Evolutionary conservation across 2,797 vertebrate genomes (phyloP).

Genomic region (Scolopax rusticola): DNA sequence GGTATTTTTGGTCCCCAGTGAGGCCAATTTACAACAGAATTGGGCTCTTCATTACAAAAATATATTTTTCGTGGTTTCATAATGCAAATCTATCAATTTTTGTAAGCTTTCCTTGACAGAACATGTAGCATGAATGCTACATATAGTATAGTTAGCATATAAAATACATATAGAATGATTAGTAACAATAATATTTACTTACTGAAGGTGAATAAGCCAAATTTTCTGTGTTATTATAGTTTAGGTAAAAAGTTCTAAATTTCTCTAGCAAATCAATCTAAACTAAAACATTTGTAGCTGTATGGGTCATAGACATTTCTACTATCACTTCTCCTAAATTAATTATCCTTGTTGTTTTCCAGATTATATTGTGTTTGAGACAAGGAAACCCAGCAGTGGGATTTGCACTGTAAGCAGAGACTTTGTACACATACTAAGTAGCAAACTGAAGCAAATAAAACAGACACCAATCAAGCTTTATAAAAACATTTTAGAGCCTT

Average conservation of each 20-base stretch:
- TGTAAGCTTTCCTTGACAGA: background rate
- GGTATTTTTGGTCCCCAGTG: background rate
- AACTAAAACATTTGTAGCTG: background rate
- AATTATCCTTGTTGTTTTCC: background rate
- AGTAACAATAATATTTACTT: background rate
- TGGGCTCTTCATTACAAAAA: background rate
- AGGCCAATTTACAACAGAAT: background rate
- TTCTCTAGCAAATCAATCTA: background rate
- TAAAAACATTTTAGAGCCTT: background rate
- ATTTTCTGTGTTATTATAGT: background rate
- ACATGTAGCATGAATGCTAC: background rate
- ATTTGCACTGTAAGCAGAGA: background rate
- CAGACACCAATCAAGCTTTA: background rate
- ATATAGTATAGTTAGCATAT: too few species aligned
- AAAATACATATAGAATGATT: background rate
- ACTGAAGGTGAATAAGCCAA: background rate
- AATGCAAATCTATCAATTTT: background rate
- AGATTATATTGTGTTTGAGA: background rate
- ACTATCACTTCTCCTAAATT: background rate
- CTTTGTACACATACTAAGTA: background rate
- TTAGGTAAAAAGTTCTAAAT: background rate
- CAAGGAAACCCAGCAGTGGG: background rate
- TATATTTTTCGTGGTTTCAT: background rate
- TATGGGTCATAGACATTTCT: background rate
- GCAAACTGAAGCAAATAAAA: background rate